Evolutionary conservation across 2,113 vertebrate species (phyloP).

Genomic region (Penelope pileata): DNA sequence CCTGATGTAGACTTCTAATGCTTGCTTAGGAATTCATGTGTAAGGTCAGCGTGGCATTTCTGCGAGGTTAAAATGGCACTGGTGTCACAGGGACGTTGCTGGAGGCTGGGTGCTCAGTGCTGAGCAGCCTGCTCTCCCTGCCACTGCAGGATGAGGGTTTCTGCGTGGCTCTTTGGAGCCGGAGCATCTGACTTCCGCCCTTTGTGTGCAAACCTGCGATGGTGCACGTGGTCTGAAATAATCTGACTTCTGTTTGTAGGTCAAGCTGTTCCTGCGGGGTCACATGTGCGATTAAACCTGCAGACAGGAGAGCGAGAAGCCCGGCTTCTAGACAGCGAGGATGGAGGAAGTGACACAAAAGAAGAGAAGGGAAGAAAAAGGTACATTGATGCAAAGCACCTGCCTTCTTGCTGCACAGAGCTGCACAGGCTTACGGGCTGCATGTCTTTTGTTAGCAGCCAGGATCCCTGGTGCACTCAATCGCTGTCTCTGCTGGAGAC

Average conservation of each 20-base stretch:
- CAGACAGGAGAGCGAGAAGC: slow-evolving; percentile 91
- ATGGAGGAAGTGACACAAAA: slow-evolving; percentile 69
- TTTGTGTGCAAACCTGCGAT: neutral
- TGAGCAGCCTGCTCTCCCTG: neutral
- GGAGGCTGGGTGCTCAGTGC: accelerated
- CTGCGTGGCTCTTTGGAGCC: neutral
- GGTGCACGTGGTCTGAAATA: neutral
- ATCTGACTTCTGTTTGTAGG: slow-evolving; percentile 72
- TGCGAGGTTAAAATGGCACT: neutral
- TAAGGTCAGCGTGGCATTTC: neutral
- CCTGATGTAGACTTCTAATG: neutral
- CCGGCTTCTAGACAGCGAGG: slow-evolving; percentile 71
- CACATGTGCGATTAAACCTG: slow-evolving; percentile 90
- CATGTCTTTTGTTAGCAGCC: neutral
- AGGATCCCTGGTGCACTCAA: neutral
- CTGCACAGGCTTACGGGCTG: neutral
- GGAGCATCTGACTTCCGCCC: accelerated
- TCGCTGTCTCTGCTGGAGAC: neutral
- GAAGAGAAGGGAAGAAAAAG: slow-evolving; percentile 77
- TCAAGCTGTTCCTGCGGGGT: slow-evolving; percentile 88
- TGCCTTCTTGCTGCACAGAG: neutral
- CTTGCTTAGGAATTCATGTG: neutral
- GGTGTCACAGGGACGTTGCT: neutral
- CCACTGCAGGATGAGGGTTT: accelerated
- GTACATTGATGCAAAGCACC: slow-evolving; percentile 51